Percentiles rank a stretch among this genome's conserved stretches.
These are phyloP conservation scores for Lacerta viridis DNA, from an alignment of 2,797 vertebrate species.

Conservation along the genomic window DNA sequence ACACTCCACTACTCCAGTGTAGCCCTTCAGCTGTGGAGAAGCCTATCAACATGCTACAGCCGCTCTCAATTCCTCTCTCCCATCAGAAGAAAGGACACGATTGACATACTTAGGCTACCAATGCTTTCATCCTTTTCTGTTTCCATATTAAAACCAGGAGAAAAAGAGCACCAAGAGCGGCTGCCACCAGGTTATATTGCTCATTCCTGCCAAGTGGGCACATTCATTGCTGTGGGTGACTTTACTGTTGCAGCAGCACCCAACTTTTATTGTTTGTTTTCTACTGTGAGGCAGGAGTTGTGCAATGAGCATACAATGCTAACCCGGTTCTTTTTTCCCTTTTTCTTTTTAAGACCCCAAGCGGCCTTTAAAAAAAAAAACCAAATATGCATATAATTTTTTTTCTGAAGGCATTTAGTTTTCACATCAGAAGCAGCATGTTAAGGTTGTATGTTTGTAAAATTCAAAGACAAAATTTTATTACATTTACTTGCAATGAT, in stretches of 20 bases:
- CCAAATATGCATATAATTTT: too few species aligned
- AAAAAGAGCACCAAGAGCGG: not conserved
- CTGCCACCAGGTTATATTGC: not conserved
- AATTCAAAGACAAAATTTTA: too few species aligned
- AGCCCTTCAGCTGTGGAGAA: not conserved
- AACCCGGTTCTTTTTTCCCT: too few species aligned
- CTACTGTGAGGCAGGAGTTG: not conserved
- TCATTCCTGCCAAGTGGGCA: not conserved
- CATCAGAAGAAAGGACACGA: not conserved
- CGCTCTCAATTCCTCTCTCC: not conserved
- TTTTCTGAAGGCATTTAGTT: too few species aligned
- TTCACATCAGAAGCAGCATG: too few species aligned
- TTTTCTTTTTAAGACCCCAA: too few species aligned
- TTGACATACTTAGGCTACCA: not conserved
- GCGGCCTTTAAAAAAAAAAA: too few species aligned
- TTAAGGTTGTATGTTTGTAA: too few species aligned
- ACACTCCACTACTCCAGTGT: not conserved
- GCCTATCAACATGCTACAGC: not conserved
- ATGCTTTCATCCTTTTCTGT: not conserved
- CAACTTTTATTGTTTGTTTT: not conserved
- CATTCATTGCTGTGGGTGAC: not conserved
- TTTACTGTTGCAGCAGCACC: not conserved
- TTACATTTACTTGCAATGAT: too few species aligned
- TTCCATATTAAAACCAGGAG: not conserved
- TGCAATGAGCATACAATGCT: too few species aligned